Evolutionary conservation across 1,140 invertebrate species (phyloP), one percentile per base, ranked within the genome.

Genomic region (Neodiprion lecontei): DNA sequence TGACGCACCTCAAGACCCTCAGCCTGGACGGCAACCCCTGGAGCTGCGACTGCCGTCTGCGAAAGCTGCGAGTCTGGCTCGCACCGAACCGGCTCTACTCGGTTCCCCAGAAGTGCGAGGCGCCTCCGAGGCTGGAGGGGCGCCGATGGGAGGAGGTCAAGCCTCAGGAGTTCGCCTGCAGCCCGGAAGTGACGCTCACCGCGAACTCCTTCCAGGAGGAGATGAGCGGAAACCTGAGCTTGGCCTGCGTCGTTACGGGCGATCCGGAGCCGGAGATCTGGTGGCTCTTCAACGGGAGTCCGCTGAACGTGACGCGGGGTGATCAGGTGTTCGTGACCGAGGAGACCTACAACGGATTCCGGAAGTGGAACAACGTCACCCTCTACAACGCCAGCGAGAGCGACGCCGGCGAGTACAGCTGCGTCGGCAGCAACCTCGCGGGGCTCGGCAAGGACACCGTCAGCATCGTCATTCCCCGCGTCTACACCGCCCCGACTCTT

Each of bases 11-110:
- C 17, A 96, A 96, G 85, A 94, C 94, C 0, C 86, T 97, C 3
- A 91, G 91, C 7, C 84, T 97, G 47, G 94, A 96, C 75, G 93
- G 94, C n/a, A 97, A 97, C 83, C 95, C 93, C 14, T 97, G 96
- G 96, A 90, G 90, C 76, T 97, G 96, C 85, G 96, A 97, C 82
- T 97, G 96, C 86, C 91, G 93, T 69, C 85, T 97, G 69, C 91
- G 95, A 69, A 92, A 92, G 17, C 95, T 97, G 77, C 91, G 95
- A 40, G 91, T 92, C 72, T 97, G 95, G 95, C 92, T 96, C 80
- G 88, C 89, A 21, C 92, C 92, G 72, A 92, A 83, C 14, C 91
- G 92, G 76, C 85, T 95, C 5, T 93, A 93, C 69, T 92, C 92
- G 3, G 90, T 91, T n/a, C 89, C 91, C 1, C 87, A 94, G 53